Conservation (phyloP, 2,797 vertebrate species). For the Peromyscus attwateri region DNA sequence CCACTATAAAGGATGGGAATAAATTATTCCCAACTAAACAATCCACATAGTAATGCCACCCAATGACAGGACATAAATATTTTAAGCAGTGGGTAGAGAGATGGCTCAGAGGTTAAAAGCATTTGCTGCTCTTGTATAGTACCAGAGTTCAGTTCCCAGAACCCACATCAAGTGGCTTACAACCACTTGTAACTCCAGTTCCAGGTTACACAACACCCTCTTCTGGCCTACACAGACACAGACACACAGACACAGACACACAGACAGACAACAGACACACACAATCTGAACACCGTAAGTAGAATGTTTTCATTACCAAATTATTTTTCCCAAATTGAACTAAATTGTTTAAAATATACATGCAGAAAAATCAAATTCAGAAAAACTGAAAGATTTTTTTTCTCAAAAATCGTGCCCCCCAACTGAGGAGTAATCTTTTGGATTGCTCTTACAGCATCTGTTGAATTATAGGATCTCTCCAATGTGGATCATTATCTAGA, state of each 20-base stretch:
- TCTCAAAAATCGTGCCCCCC: neutral
- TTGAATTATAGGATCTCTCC: conserved; percentile 32
- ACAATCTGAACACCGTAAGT: neutral
- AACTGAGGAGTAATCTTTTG: conserved; percentile 33
- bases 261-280: neutral
- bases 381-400: neutral
- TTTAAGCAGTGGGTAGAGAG: neutral
- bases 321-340: conserved; percentile 54
- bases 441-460: neutral
- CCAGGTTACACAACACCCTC: neutral
- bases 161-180: neutral
- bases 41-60: neutral
- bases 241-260: neutral
- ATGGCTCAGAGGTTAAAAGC: neutral
- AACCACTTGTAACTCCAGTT: neutral
- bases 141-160: neutral
- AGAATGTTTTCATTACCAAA: conserved; percentile 51
- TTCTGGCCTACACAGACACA: neutral
- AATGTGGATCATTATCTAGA: conserved; percentile 49
- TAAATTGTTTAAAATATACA: conserved; percentile 60
- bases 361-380: conserved; percentile 42
- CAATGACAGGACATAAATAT: neutral
- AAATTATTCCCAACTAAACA: conserved; percentile 20
- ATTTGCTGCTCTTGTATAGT: neutral
- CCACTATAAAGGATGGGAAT: conserved; percentile 1